These are phyloP conservation scores for Morone chrysops DNA, from an alignment of 2,113 vertebrate species.

Conservation along the genomic window DNA sequence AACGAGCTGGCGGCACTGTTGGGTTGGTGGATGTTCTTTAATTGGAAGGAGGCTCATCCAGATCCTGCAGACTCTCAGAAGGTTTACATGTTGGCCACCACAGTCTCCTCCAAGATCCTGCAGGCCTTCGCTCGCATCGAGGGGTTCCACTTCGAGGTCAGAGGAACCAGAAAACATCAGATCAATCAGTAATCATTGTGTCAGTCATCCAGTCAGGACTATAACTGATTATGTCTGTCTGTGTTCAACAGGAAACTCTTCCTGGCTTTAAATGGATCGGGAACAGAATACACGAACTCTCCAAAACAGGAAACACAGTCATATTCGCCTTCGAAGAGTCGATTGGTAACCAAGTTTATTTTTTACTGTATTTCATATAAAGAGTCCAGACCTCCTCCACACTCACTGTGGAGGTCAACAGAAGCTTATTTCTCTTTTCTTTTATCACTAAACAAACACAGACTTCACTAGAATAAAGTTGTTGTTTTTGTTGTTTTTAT, in stretches of 20 bases:
- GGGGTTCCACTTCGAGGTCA: conserved; percentile 94
- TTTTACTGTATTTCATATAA: background rate
- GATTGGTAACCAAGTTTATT: conserved; percentile 85
- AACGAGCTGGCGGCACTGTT: conserved; percentile 94
- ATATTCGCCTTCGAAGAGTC: conserved; percentile 98
- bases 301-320: conserved; percentile 87
- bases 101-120: conserved; percentile 94
- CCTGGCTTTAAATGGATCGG: conserved; percentile 99
- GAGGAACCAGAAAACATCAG: background rate
- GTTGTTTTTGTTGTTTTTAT: background rate
- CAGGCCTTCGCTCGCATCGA: conserved; percentile 89
- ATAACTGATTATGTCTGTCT: conserved; percentile 1
- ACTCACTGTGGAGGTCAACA: background rate
- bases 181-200: background rate
- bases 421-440: background rate
- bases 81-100: conserved; percentile 93
- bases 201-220: background rate
- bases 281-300: conserved; percentile 90
- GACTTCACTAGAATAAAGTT: too few species aligned
- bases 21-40: conserved; percentile 96
- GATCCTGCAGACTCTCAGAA: conserved; percentile 79
- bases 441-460: too few species aligned
- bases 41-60: conserved; percentile 86
- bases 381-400: background rate
- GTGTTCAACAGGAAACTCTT: conserved; percentile 90